phyloP scores from a whole-genome alignment of 2,113 vertebrate species.

The Mus pahari region DNA sequence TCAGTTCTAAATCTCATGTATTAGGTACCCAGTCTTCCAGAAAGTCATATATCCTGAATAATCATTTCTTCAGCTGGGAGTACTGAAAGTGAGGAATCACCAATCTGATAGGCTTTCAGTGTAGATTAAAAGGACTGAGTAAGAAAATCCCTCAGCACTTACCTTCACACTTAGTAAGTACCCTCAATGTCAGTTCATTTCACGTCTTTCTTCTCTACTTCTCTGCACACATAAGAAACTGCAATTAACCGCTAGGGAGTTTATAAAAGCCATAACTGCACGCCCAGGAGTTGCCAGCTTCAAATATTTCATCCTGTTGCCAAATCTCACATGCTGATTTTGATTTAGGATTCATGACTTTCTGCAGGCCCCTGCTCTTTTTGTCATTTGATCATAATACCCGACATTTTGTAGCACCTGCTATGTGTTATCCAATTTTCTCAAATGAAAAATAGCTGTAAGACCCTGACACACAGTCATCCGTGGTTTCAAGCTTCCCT shows the following conservation, averaged over 20 bases:
- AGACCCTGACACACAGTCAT: neutral
- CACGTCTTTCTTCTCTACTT: neutral
- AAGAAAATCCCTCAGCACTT: neutral
- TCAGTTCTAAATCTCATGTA: neutral
- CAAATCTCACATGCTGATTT: neutral
- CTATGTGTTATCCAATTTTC: conserved; percentile 16
- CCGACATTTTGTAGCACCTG: neutral
- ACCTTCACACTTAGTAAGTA: neutral
- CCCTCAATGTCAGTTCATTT: neutral
- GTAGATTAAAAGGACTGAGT: neutral
- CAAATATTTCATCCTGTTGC: neutral
- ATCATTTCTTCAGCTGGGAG: conserved; percentile 16
- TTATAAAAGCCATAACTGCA: neutral
- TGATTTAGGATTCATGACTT: conserved; percentile 32
- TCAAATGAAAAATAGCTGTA: neutral
- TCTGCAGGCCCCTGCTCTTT: neutral
- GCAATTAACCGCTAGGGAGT: neutral
- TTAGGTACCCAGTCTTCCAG: neutral
- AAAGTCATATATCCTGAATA: neutral
- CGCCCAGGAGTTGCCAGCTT: neutral
- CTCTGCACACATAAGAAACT: neutral
- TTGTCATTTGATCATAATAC: neutral
- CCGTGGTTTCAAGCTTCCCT: neutral
- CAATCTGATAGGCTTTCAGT: neutral
- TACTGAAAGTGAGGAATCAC: neutral